Percentiles rank a stretch among this genome's conserved stretches.
These are phyloP conservation scores for Parazoanthus atlanticus DNA, from an alignment of 92 coral and sea anemone genomes.

Conservation along the genomic window DNA sequence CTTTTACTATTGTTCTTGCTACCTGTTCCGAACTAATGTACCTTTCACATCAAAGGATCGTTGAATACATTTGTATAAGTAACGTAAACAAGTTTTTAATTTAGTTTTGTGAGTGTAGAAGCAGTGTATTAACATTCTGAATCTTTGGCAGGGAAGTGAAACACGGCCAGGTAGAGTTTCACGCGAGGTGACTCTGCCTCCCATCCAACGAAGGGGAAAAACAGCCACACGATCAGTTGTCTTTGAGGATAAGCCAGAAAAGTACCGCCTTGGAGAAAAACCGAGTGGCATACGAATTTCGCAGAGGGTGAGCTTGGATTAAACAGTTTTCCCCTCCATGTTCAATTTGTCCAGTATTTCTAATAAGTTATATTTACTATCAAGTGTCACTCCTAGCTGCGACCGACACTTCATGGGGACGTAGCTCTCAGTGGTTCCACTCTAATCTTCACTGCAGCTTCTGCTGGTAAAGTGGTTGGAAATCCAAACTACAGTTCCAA, in stretches of 20 bases:
- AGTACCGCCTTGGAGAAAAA: slow-evolving; percentile 13
- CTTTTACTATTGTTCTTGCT: too few species aligned
- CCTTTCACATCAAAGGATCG: background rate
- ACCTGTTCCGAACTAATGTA: too few species aligned
- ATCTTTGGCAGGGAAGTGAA: slow-evolving; percentile 31
- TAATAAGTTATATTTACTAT: too few species aligned
- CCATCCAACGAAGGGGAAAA: slow-evolving; percentile 32
- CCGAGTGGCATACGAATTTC: slow-evolving; percentile 47
- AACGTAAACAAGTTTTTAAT: too few species aligned
- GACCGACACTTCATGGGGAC: too few species aligned
- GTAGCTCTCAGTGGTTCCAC: too few species aligned
- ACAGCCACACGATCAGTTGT: slow-evolving; percentile 1
- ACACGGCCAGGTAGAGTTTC: slow-evolving; percentile 19
- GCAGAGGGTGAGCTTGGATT: slow-evolving; percentile 42
- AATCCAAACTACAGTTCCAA: too few species aligned
- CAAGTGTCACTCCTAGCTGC: too few species aligned
- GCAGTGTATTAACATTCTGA: background rate
- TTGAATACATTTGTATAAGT: too few species aligned
- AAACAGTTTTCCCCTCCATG: background rate
- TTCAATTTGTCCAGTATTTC: too few species aligned
- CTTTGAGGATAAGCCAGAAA: slow-evolving; percentile 9
- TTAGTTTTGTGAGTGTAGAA: background rate
- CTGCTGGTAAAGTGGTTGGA: too few species aligned
- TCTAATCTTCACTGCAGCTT: too few species aligned
- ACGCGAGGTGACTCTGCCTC: slow-evolving; percentile 59